phyloP scores from a whole-genome alignment of 2,113 vertebrate genomes.

The Pseudopipra pipra region DNA sequence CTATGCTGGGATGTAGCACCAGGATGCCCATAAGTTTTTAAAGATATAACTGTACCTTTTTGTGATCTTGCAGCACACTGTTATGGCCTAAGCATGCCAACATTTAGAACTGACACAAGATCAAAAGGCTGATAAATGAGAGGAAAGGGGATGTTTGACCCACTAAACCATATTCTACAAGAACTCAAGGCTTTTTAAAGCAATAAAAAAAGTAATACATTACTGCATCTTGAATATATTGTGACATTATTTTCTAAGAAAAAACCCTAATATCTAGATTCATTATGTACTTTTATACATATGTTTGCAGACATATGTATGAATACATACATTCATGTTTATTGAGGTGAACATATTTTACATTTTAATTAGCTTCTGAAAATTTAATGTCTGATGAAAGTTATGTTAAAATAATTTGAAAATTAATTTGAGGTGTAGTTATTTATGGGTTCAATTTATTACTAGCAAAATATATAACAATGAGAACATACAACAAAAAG shows the following conservation, averaged over 20 bases:
- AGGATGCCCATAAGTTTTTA: conserved; percentile 66
- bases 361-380: neutral
- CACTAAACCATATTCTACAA: conserved; percentile 81
- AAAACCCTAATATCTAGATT: neutral
- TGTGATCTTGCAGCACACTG: conserved; percentile 78
- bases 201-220: conserved; percentile 82
- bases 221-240: conserved; percentile 61
- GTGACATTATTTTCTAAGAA: conserved; percentile 57
- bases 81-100: conserved; percentile 81
- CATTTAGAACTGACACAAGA: conserved; percentile 84
- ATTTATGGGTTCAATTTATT: neutral
- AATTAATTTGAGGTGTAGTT: neutral
- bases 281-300: neutral
- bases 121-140: conserved; percentile 95
- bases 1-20: conserved; percentile 50
- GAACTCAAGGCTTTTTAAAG: conserved; percentile 88
- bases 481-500: neutral
- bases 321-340: neutral
- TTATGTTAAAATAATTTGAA: neutral
- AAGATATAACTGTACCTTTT: conserved; percentile 74
- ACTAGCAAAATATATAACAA: neutral
- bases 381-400: neutral
- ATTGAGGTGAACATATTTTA: neutral
- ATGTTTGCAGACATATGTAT: neutral
- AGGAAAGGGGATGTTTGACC: conserved; percentile 91